Evolutionary conservation across 2,113 vertebrate genomes (phyloP).

Genomic region (Mustela lutreola): DNA sequence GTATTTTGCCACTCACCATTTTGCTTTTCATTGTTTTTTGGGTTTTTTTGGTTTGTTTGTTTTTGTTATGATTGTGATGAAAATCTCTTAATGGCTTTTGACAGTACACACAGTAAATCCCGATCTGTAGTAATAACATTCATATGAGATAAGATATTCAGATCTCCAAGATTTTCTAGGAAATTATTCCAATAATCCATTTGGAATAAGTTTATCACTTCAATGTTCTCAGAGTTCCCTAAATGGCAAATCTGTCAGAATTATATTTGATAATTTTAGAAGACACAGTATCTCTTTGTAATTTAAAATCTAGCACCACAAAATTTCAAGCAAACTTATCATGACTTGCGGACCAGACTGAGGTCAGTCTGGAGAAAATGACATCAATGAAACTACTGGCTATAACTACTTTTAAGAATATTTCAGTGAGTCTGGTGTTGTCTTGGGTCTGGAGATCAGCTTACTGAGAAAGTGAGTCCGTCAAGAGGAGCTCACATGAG

Average conservation of each 20-base stretch:
- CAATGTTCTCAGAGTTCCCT: not conserved
- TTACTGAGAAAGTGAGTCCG: not conserved
- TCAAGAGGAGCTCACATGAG: not conserved
- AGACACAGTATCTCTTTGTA: not conserved
- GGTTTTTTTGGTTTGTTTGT: not conserved
- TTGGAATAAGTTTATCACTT: slow-evolving; percentile 8
- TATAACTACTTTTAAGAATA: not conserved
- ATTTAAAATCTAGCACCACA: slow-evolving; percentile 44
- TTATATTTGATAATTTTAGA: not conserved
- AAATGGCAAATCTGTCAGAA: slow-evolving; percentile 1
- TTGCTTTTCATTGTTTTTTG: slow-evolving; percentile 2
- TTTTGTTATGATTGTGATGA: not conserved
- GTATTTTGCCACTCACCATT: slow-evolving; percentile 23
- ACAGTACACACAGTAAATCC: not conserved
- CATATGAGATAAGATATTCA: not conserved
- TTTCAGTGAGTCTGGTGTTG: not conserved
- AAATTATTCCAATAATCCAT: not conserved
- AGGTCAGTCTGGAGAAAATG: not conserved
- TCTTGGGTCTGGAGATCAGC: not conserved
- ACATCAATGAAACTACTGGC: slow-evolving; percentile 11
- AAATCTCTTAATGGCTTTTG: slow-evolving; percentile 9
- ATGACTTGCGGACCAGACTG: not conserved
- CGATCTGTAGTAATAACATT: slow-evolving; percentile 14
- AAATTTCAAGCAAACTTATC: slow-evolving; percentile 39
- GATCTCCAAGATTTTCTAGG: not conserved